phyloP scores from a whole-genome alignment of 2,113 vertebrate species.

The Epinephelus cyanopodus region DNA sequence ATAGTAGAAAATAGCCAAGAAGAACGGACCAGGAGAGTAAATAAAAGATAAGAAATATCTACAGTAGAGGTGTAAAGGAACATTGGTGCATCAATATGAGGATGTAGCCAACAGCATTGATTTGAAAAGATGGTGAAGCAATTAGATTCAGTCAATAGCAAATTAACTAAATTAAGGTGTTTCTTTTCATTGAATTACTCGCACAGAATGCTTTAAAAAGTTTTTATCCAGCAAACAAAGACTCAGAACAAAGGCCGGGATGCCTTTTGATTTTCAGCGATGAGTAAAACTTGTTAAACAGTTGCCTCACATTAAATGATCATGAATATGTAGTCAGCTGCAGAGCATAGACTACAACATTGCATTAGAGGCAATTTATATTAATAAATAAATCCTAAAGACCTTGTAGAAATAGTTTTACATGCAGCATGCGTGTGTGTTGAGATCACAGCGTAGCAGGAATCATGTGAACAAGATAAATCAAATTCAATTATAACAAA shows the following conservation, averaged over 20 bases:
- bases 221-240: neutral
- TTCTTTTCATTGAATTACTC: neutral
- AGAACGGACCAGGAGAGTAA: conserved; percentile 6
- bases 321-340: too few species aligned
- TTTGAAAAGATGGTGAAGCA: conserved; percentile 15
- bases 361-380: too few species aligned
- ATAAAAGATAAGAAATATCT: conserved; percentile 31
- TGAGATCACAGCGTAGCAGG: neutral
- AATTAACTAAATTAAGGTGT: neutral
- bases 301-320: neutral
- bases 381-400: neutral
- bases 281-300: neutral
- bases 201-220: neutral
- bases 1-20: conserved; percentile 28
- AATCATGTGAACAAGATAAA: conserved; percentile 6
- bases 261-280: neutral
- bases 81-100: neutral
- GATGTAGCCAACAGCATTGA: conserved; percentile 7
- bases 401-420: neutral
- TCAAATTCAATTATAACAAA: neutral
- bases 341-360: neutral
- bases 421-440: neutral
- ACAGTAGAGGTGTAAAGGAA: neutral
- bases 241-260: too few species aligned
- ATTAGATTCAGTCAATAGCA: conserved; percentile 15